Evolutionary conservation across 2,113 vertebrate species (phyloP).

Genomic region (Echinops telfairi): DNA sequence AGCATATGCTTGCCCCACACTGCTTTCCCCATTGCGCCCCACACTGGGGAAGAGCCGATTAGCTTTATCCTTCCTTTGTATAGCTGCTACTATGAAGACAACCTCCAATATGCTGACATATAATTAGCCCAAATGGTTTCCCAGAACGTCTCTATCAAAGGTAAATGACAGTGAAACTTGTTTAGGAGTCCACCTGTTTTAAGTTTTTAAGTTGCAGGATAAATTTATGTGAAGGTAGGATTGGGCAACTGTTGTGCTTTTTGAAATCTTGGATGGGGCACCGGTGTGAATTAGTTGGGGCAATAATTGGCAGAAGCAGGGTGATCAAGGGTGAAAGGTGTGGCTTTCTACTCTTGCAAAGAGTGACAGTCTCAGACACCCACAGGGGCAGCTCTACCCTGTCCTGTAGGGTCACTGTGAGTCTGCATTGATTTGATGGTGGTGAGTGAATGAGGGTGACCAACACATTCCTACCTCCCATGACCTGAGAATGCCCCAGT

Average conservation of each 20-base stretch:
- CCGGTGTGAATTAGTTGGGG: neutral
- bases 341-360: too few species aligned
- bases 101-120: neutral
- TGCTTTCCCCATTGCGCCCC: neutral
- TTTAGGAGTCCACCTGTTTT: constrained; percentile 57
- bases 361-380: too few species aligned
- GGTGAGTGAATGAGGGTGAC: too few species aligned
- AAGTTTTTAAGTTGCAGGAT: constrained; percentile 32
- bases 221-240: constrained; percentile 49
- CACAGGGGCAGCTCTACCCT: too few species aligned
- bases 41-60: neutral
- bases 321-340: too few species aligned
- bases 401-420: too few species aligned
- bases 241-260: constrained; percentile 3
- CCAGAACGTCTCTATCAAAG: constrained; percentile 53
- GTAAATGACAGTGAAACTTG: constrained; percentile 62
- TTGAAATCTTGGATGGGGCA: constrained; percentile 7
- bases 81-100: constrained; percentile 19
- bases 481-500: neutral
- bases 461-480: neutral
- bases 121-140: constrained; percentile 61
- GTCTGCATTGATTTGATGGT: too few species aligned
- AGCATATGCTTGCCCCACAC: neutral
- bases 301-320: neutral
- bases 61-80: constrained; percentile 40